Evolutionary conservation across 2,113 vertebrate genomes (phyloP).

Genomic region (Numida meleagris): DNA sequence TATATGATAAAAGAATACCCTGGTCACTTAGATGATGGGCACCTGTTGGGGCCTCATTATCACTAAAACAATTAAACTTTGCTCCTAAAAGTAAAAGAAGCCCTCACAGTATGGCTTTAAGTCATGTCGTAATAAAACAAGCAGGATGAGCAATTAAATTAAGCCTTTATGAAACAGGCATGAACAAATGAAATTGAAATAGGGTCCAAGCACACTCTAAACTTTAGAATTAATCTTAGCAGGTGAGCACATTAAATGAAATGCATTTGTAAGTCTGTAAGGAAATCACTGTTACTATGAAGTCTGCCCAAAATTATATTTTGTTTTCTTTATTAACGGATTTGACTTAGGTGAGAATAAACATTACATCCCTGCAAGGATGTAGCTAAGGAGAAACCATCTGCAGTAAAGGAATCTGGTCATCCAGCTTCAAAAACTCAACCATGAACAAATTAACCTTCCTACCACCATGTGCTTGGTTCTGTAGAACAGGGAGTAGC

Average conservation of each 20-base stretch:
- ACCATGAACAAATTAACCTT: neutral
- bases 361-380: neutral
- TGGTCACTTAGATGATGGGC: neutral
- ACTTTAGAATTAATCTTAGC: neutral
- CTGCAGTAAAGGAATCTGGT: neutral
- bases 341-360: neutral
- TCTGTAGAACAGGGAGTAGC: neutral
- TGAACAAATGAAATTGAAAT: neutral
- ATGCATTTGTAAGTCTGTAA: neutral
- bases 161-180: neutral
- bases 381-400: neutral
- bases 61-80: neutral
- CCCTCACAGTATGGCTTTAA: neutral
- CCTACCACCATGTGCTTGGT: neutral
- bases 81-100: neutral
- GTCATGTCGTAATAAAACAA: neutral
- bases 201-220: neutral
- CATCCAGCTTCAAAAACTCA: neutral
- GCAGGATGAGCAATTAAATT: neutral
- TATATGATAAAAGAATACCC: neutral
- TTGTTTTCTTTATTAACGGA: neutral
- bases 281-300: neutral
- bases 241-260: neutral
- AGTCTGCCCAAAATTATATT: neutral
- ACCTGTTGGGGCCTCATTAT: fast-evolving